Base-by-base conservation (phyloP, 1,140 invertebrate genomes). In the Pseudobourletiella spinata region DNA sequence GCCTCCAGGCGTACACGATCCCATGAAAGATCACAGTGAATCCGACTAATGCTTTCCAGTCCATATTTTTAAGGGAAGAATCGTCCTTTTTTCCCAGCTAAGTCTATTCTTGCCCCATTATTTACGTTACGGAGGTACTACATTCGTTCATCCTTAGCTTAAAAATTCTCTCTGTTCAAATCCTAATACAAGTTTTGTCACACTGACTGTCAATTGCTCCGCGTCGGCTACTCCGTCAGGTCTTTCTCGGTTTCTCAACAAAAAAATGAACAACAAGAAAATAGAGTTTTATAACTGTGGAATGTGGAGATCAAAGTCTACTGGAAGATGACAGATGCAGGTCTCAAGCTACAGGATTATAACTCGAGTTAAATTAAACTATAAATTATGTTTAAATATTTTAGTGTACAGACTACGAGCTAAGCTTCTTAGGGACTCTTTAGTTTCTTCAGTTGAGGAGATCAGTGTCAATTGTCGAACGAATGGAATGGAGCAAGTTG, bases 11-110 rank as follows among this genome's bases (percentile, higher is more conserved):
- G 43, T 62, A 69, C 14, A 66, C 57, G 25, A 63, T 50, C 3
- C 50, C 64, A 52, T 69, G 68, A 57, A 69, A 69, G 30, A 69
- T 59, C 24, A 66, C 59, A 52, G 68, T 69, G 48, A 69, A 66
- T 48, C 65, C 68, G 43, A 69, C 48, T 39, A 69, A 48, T 11
- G 68, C 65, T 48, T 63, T 66, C 68, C 68, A 69, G 50, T 69
- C 68, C 68, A 69, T 69, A 6, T 55, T 55, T 26, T 11, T 6
- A 20, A 39, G 18, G 30, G 18, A 35, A 42, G n/a, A 11, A 39
- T 39, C 8, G n/a, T 11, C 32, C 8, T 39, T 8, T n/a, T n/a
- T 39, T 39, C 8, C 32, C 8, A 11, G n/a, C 8, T 39, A 39
- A 39, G 32, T 8, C 32, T n/a, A 8, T 39, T 39, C 8, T 11